Conservation (phyloP, 2,797 vertebrate species). For the Falco rusticolus region DNA sequence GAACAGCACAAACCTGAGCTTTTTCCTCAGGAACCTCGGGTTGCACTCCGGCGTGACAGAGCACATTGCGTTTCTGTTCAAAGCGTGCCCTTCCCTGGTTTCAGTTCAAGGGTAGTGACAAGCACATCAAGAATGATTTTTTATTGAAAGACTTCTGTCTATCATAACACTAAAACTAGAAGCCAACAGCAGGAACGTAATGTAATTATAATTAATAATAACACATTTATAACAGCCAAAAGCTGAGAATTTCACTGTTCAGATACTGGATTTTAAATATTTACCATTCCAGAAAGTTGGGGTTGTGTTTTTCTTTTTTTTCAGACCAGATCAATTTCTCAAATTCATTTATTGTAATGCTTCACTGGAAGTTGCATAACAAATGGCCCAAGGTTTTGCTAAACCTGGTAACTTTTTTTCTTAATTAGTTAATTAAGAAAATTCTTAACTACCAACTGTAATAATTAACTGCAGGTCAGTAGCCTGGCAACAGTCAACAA, state of each 20-base stretch:
- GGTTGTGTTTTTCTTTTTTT: background rate
- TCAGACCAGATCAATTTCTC: background rate
- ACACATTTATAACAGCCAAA: background rate
- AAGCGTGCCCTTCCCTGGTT: accelerated
- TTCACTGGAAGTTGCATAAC: background rate
- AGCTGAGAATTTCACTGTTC: background rate
- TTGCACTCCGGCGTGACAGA: background rate
- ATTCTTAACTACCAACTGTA: too few species aligned
- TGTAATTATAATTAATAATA: too few species aligned
- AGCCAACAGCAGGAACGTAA: background rate
- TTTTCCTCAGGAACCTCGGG: background rate
- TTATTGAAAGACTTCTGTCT: background rate
- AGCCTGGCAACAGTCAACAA: too few species aligned
- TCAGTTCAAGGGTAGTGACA: background rate
- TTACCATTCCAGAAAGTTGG: background rate
- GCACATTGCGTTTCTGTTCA: background rate
- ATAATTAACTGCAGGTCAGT: background rate
- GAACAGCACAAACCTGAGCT: background rate
- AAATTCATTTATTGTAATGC: background rate
- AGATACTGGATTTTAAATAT: background rate
- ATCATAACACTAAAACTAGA: background rate
- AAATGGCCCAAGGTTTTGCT: background rate
- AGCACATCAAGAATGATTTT: too few species aligned
- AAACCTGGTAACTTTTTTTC: background rate
- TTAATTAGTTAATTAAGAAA: background rate